These are phyloP conservation scores for Microcebus ravelobensis DNA, from an alignment of 2,113 vertebrate species.

Conservation along the genomic window DNA sequence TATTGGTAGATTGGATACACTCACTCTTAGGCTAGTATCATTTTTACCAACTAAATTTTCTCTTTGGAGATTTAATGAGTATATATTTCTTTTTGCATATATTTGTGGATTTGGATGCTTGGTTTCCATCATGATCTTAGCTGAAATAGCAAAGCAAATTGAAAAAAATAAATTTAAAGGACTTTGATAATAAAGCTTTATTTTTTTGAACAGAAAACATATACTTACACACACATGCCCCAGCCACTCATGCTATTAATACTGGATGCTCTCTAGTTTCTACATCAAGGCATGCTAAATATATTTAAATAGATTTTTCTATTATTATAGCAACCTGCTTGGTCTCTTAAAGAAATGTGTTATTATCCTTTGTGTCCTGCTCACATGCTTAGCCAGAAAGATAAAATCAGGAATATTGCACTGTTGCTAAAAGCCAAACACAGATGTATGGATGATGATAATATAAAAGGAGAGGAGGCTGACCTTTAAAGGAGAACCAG, in stretches of 20 bases:
- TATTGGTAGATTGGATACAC: neutral
- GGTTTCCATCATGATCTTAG: slow-evolving; percentile 42
- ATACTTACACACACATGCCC: neutral
- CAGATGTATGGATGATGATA: neutral
- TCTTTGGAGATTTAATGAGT: neutral
- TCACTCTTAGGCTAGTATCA: neutral
- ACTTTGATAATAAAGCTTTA: slow-evolving; percentile 66
- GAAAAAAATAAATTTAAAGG: slow-evolving; percentile 33
- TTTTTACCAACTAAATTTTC: slow-evolving; percentile 5
- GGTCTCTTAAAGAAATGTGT: slow-evolving; percentile 38
- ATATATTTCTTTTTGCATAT: slow-evolving; percentile 21
- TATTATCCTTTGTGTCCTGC: neutral
- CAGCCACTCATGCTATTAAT: slow-evolving; percentile 72
- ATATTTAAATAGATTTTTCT: slow-evolving; percentile 59
- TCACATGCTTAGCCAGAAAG: neutral
- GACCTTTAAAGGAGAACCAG: neutral
- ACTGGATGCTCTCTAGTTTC: slow-evolving; percentile 60
- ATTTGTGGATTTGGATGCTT: slow-evolving; percentile 41
- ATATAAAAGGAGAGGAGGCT: neutral
- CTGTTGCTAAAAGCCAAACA: slow-evolving; percentile 42
- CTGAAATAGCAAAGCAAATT: slow-evolving; percentile 36
- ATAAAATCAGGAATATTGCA: neutral
- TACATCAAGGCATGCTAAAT: slow-evolving; percentile 60
- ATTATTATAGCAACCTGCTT: slow-evolving; percentile 26
- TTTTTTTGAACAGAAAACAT: slow-evolving; percentile 43